Conservation (phyloP, 2,113 vertebrate species). For the Labeo rohita region DNA sequence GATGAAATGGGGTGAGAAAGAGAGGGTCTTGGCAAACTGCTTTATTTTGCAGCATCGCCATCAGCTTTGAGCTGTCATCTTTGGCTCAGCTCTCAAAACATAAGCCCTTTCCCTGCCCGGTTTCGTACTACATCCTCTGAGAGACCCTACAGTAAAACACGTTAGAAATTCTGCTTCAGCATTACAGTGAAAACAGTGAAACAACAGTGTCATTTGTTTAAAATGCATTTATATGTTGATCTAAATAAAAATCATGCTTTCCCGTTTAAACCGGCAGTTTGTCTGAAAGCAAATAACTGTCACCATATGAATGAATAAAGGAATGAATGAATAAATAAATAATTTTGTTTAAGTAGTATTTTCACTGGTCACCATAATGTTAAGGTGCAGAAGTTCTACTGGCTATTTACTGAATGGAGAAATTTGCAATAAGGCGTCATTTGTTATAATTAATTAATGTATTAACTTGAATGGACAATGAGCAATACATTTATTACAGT, state of each 20-base stretch:
- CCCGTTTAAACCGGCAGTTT: neutral
- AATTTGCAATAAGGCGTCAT: no score
- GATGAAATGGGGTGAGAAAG: neutral
- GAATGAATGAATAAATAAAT: no score
- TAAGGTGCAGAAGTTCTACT: neutral
- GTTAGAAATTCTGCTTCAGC: neutral
- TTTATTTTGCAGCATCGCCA: neutral
- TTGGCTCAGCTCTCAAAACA: slow-evolving; percentile 25
- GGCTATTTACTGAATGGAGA: no score
- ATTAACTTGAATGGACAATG: no score
- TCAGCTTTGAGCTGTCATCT: slow-evolving; percentile 31
- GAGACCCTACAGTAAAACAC: neutral
- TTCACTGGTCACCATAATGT: neutral
- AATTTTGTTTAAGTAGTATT: neutral
- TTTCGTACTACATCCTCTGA: slow-evolving; percentile 1
- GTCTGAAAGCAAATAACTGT: neutral
- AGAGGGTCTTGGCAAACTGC: neutral
- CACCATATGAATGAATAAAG: no score
- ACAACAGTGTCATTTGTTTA: neutral
- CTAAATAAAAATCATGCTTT: neutral
- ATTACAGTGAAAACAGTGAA: neutral
- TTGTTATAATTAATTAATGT: no score
- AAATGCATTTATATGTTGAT: neutral
- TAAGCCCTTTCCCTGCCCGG: neutral
- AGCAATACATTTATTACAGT: no score